These are phyloP conservation scores for Silurus glanis DNA, from an alignment of 2,113 vertebrate genomes.

Conservation along the genomic window DNA sequence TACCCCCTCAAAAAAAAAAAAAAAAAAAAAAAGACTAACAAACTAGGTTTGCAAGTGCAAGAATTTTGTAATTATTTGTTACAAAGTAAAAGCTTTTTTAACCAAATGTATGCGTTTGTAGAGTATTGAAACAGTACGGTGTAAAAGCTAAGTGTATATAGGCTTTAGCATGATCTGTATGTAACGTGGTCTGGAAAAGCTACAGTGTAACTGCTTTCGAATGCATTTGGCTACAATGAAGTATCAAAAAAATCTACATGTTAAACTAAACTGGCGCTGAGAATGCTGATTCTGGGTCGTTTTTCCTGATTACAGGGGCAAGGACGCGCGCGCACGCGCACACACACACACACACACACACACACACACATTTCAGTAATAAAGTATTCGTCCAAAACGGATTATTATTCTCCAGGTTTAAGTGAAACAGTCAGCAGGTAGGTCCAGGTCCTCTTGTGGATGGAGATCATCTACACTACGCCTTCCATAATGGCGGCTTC, in stretches of 20 bases:
- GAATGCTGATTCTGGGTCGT: neutral
- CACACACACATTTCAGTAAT: neutral
- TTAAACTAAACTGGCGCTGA: neutral
- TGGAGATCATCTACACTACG: too few relatives aligned
- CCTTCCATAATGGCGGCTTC: too few relatives aligned
- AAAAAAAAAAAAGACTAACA: neutral
- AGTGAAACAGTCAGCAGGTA: neutral
- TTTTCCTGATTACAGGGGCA: neutral
- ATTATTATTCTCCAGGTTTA: neutral
- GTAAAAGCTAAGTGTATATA: neutral
- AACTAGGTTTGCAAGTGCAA: neutral
- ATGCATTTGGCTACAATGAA: neutral
- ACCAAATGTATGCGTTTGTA: neutral
- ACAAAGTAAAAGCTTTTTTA: neutral
- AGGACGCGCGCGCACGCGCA: neutral
- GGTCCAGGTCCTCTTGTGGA: too few relatives aligned
- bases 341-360: neutral
- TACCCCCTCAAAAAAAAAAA: too few relatives aligned
- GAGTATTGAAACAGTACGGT: neutral
- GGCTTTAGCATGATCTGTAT: neutral
- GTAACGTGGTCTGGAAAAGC: neutral
- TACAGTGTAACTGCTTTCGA: neutral
- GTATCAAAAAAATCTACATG: neutral
- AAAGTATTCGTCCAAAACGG: neutral
- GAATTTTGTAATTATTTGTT: neutral